Conservation (phyloP, 2,113 vertebrate species). For the Empidonax traillii region DNA sequence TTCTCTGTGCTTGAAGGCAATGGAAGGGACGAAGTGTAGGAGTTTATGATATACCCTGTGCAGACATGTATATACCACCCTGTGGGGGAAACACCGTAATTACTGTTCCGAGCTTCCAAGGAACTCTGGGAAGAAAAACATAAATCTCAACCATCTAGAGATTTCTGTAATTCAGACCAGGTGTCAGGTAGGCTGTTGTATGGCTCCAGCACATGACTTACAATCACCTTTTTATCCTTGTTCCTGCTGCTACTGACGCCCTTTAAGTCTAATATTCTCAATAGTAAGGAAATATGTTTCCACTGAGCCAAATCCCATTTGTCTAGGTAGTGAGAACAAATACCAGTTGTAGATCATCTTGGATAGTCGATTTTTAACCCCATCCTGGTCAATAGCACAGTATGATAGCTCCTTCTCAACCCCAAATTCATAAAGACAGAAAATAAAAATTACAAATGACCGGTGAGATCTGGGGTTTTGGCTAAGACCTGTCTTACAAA, state of each 20-base stretch:
- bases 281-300: slow-evolving; percentile 13
- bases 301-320: slow-evolving; percentile 1
- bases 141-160: neutral
- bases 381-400: neutral
- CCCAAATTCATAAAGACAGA: neutral
- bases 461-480: neutral
- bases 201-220: neutral
- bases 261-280: slow-evolving; percentile 3
- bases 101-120: neutral
- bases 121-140: neutral
- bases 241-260: neutral
- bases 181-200: neutral
- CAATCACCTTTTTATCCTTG: slow-evolving; percentile 5
- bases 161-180: slow-evolving; percentile 12
- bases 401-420: neutral
- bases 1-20: neutral
- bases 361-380: slow-evolving; percentile 22
- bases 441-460: neutral
- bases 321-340: neutral
- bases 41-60: neutral
- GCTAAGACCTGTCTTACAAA: neutral
- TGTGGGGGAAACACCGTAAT: neutral
- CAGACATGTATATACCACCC: neutral
- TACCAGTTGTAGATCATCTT: slow-evolving; percentile 6
- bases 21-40: rapidly evolving